Evolutionary conservation across 1,140 invertebrate genomes (phyloP).

Genomic region (Cyphomyrmex costatus): DNA sequence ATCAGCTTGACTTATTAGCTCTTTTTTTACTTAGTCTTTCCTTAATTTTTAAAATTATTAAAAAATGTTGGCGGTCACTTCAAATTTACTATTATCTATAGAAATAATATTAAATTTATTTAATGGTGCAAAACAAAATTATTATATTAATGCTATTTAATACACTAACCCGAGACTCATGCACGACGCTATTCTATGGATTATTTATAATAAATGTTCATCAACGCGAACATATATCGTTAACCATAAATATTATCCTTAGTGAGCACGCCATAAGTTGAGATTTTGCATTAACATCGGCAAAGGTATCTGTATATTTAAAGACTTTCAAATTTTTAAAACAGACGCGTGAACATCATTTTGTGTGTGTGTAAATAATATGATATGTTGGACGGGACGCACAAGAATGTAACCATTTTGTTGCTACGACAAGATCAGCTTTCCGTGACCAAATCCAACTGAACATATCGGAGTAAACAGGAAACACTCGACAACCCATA

Average conservation of each 20-base stretch:
- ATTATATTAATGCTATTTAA: background rate
- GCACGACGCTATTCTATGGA: background rate
- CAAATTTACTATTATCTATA: background rate
- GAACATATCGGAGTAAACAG: slow-evolving; percentile 38
- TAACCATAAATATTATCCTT: slow-evolving; percentile 65
- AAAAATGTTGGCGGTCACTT: background rate
- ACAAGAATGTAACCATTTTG: slow-evolving; percentile 40
- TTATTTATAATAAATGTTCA: slow-evolving; percentile 54
- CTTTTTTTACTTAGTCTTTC: too few species aligned
- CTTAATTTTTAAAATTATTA: background rate
- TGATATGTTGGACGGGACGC: background rate
- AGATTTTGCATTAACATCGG: slow-evolving; percentile 60
- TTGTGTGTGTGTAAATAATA: slow-evolving; percentile 38
- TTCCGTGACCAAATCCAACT: slow-evolving; percentile 41
- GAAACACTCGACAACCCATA: slow-evolving; percentile 31
- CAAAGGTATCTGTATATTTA: background rate
- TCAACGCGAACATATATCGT: slow-evolving; percentile 30
- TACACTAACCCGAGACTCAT: background rate
- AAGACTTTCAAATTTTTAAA: background rate
- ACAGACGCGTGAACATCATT: background rate
- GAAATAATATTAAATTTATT: slow-evolving; percentile 14
- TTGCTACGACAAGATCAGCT: slow-evolving; percentile 32
- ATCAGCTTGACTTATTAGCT: too few species aligned
- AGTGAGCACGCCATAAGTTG: slow-evolving; percentile 51
- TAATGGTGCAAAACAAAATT: background rate